Conservation (phyloP, 30 jellyfish, hydroid and myxozoan genomes). For the Nemopilema nomurai region DNA sequence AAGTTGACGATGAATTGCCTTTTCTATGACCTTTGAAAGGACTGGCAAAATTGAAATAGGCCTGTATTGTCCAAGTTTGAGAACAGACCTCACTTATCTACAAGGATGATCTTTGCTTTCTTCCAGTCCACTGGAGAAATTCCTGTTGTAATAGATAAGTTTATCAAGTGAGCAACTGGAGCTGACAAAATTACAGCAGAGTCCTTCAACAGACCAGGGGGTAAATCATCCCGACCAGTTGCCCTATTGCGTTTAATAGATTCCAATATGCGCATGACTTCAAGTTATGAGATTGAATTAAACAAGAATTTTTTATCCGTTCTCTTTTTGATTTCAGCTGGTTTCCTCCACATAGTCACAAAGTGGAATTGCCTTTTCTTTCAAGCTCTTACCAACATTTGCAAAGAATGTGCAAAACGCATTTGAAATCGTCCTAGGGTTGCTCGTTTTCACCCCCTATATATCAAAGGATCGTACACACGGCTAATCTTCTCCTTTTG, state of each 20-base stretch:
- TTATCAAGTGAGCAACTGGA: conserved; percentile 58
- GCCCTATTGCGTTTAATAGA: conserved; percentile 44
- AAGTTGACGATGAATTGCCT: conserved; percentile 42
- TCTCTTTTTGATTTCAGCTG: conserved; percentile 2
- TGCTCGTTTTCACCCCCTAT: conserved; percentile 18
- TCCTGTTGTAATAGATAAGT: conserved; percentile 59
- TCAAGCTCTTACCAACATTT: conserved; percentile 1
- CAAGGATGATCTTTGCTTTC: conserved; percentile 67
- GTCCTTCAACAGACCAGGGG: conserved; percentile 58
- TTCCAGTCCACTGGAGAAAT: conserved; percentile 65
- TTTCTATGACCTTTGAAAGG: conserved; percentile 39
- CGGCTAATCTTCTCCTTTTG: conserved; percentile 23
- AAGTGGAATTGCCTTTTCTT: conserved; percentile 20
- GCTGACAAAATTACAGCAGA: conserved; percentile 30
- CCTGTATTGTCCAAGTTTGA: conserved; percentile 48
- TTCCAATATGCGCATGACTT: conserved; percentile 6
- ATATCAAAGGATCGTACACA: conserved; percentile 8
- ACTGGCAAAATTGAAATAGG: conserved; percentile 30
- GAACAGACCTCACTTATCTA: conserved; percentile 36
- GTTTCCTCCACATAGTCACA: conserved; percentile 21
- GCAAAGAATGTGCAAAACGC: conserved; percentile 39
- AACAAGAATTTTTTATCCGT: conserved; percentile 28
- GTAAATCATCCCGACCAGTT: conserved; percentile 54
- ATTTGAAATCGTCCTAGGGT: conserved; percentile 1
- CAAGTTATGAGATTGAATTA: conserved; percentile 32